Evolutionary conservation across 2,113 vertebrate genomes (phyloP).

Genomic region (Neomonachus schauinslandi): DNA sequence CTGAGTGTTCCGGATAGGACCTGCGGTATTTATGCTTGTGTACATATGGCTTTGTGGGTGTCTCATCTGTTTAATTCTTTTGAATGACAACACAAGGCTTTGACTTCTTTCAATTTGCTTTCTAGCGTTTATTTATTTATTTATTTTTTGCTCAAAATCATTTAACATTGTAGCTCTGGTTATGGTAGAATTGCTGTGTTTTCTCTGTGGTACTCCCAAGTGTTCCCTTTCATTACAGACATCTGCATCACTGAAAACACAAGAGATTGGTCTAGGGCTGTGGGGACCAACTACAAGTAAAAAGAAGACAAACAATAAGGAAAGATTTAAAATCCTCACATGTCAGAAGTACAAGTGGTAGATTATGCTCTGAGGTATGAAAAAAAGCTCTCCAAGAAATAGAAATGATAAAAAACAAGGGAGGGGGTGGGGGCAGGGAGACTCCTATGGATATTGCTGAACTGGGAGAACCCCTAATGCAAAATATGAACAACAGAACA

Average conservation of each 20-base stretch:
- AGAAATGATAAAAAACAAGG: background rate
- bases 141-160: slow-evolving; percentile 18
- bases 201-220: slow-evolving; percentile 56
- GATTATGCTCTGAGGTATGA: slow-evolving; percentile 59
- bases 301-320: slow-evolving; percentile 70
- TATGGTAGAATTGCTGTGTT: slow-evolving; percentile 41
- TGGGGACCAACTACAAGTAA: slow-evolving; percentile 63
- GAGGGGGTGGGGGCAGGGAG: background rate
- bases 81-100: background rate
- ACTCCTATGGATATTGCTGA: background rate
- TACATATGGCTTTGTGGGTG: background rate
- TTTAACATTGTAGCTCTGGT: slow-evolving; percentile 16
- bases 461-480: background rate
- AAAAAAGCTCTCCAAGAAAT: slow-evolving; percentile 67
- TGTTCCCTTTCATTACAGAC: slow-evolving; percentile 65
- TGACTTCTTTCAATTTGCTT: slow-evolving; percentile 38
- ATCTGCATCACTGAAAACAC: slow-evolving; percentile 60
- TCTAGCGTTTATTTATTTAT: background rate
- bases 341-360: slow-evolving; percentile 41
- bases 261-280: slow-evolving; percentile 26
- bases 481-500: background rate
- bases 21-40: background rate
- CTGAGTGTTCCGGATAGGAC: background rate
- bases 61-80: slow-evolving; percentile 56
- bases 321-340: slow-evolving; percentile 60